Evolutionary conservation across 2,888 invertebrate genomes (phyloP).

Genomic region (Ischnura elegans): DNA sequence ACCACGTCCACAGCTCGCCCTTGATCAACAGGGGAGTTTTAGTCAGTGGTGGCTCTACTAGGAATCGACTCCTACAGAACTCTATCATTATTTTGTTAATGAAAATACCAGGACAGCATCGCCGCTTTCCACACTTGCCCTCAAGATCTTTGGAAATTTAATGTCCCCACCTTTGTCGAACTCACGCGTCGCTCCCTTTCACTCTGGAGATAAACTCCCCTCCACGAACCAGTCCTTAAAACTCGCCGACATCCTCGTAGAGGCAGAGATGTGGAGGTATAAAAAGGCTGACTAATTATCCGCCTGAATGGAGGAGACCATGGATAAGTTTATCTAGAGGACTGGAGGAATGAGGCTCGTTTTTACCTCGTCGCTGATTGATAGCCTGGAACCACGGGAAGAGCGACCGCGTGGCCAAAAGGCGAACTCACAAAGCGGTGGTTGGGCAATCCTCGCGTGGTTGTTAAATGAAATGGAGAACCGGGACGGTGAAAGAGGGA

Average conservation of each 20-base stretch:
- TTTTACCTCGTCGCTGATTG: not conserved
- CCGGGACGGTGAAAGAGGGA: too few relatives aligned
- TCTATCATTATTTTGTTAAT: not conserved
- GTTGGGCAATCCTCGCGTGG: not conserved
- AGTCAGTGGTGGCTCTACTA: too few relatives aligned
- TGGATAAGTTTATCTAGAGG: slow-evolving; percentile 21
- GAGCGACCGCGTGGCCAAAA: not conserved
- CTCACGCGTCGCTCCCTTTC: not conserved
- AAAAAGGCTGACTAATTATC: slow-evolving; percentile 19
- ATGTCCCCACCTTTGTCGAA: not conserved
- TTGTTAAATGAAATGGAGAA: not conserved
- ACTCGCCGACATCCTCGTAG: not conserved
- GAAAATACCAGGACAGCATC: not conserved
- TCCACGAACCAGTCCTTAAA: not conserved
- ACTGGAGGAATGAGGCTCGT: not conserved
- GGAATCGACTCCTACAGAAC: not conserved
- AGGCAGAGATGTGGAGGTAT: not conserved
- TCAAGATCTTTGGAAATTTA: not conserved
- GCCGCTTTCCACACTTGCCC: not conserved
- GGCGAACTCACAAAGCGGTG: not conserved
- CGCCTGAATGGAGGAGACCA: not conserved
- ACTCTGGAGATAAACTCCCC: not conserved
- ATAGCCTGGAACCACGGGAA: not conserved
- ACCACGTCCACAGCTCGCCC: too few relatives aligned
- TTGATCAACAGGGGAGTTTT: too few relatives aligned